Base-by-base conservation (phyloP, 2,888 invertebrate genomes). In the Xanthorhoe spadicearia region DNA sequence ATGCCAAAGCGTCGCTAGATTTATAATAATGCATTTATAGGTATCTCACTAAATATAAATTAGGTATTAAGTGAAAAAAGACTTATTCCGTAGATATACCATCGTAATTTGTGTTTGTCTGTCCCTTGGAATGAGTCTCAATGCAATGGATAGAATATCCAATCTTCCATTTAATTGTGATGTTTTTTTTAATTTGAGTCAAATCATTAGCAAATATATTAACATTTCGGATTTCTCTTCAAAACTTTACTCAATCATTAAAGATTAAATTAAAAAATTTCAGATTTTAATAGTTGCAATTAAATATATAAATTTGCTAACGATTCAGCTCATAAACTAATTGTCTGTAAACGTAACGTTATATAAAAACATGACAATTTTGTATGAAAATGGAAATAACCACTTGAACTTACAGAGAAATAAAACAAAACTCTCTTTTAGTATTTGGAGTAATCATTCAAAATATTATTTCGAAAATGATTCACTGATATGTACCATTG, bases 1-100 rank as follows among this genome's bases (percentile, higher is more conserved):
- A 93, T 92, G 93, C 93, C 93, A 93, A 93, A 93, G 93, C 93
- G 93, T 93, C 86, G 92, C 92, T 93, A 93, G 93, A 87, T 76
- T 79, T 89, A 91, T 91, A 82, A 88, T 92, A 90, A 87, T 92
- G 93, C 93, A 93, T 93, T 93, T 93, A 93, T 92, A 91, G 88
- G 83, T 92, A 92, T 93, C 92, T 92, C 92, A 93, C 86, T 93
- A 93, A 89, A 86, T 88, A 84, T 92, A 91, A 82, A 81, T 80
- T 89, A 87, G 83, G 61, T 68, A 71, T 79, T 90, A 92, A 90
- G 89, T 84, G 85, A 89, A 87, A 86, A 86, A 93, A 93, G 93
- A 92, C 92, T 92, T 93, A 86, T 90, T 90, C 91, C 85, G 85
- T 91, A 89, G 87, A 83, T 84, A 81, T 85, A 85, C 73, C 77